Base-by-base conservation (phyloP, 2,797 vertebrate genomes). In the Peromyscus eremicus region DNA sequence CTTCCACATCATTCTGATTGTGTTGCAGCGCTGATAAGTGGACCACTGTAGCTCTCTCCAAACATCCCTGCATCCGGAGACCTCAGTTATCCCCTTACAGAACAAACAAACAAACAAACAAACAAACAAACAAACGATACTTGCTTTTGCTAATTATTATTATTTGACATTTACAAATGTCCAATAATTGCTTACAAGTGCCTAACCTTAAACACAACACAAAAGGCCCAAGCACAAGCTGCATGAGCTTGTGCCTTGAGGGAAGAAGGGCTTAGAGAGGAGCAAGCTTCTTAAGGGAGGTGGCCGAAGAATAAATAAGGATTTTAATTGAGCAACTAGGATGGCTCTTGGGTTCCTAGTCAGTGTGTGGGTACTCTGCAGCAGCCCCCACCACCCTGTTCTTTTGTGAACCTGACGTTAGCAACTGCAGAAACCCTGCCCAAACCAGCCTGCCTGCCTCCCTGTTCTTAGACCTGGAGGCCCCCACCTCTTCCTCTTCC, bases 311-410 rank as follows among this genome's bases (percentile, higher is more conserved):
- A 89, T 89, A 64, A 91, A 79, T 3, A 43, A 80, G 29, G 60
- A 27, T 93, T 95, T 87, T 60, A 75, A 71, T 66, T 85, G 62
- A 95, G 94, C 25, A 55, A 43, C 8, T 34, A 12, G 34, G 21
- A n/a, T 40, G 37, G 37, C 66, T 46, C 66, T 66, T 43, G 75
- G 64, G 52, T 27, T 34, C 80, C 62, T 49, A 43, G 43, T 19
- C 16, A 73, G 68, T 12, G 49, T 71, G 68, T 2, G 68, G 16
- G 62, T 34, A 37, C 60, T 92, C 29, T 34, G 46, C 32, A 66
- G 55, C 64, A 55, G 62, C 29, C 77, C 55, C 68, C 66, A 49
- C 43, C 55, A 49, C 23, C 6, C 29, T 49, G 87, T 49, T 89
- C 83, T 23, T 52, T 9, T 32, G 25, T 40, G 25, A 27, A 34